Percentiles rank a stretch among this genome's conserved stretches.
These are phyloP conservation scores for Hydropsyche betteni DNA, from an alignment of 2,888 invertebrate genomes.

Conservation along the genomic window DNA sequence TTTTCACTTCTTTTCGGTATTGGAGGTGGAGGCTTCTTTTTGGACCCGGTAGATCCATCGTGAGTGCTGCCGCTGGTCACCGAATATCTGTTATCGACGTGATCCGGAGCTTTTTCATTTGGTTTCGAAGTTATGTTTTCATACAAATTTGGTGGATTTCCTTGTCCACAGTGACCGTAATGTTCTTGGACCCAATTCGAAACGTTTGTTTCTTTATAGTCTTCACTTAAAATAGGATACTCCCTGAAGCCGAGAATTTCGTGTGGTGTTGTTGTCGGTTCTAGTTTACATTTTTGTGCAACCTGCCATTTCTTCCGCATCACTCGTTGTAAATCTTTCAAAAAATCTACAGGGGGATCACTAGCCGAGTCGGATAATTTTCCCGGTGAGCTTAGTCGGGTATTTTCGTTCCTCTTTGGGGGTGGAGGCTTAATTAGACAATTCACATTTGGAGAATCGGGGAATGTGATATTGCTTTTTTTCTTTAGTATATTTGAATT, in stretches of 20 bases:
- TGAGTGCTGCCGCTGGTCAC: constrained; percentile 50
- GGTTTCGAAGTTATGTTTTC: constrained; percentile 73
- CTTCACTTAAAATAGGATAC: constrained; percentile 74
- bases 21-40: constrained; percentile 85
- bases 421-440: constrained; percentile 66
- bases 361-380: constrained; percentile 76
- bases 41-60: constrained; percentile 59
- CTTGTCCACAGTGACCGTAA: constrained; percentile 69
- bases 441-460: constrained; percentile 62
- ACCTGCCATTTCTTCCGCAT: constrained; percentile 95
- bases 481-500: constrained; percentile 63
- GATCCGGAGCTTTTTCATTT: constrained; percentile 61
- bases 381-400: constrained; percentile 79
- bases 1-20: constrained; percentile 90
- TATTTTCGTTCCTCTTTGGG: constrained; percentile 79
- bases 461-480: constrained; percentile 74
- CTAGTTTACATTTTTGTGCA: constrained; percentile 89
- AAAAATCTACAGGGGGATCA: constrained; percentile 82
- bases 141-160: constrained; percentile 70
- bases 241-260: constrained; percentile 91
- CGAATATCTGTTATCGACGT: constrained; percentile 51
- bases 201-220: constrained; percentile 83
- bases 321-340: constrained; percentile 88
- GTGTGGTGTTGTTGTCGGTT: constrained; percentile 88
- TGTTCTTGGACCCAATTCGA: constrained; percentile 92